These are phyloP conservation scores for Setipinna tenuifilis DNA, from an alignment of 2,797 vertebrate genomes.

Conservation along the genomic window DNA sequence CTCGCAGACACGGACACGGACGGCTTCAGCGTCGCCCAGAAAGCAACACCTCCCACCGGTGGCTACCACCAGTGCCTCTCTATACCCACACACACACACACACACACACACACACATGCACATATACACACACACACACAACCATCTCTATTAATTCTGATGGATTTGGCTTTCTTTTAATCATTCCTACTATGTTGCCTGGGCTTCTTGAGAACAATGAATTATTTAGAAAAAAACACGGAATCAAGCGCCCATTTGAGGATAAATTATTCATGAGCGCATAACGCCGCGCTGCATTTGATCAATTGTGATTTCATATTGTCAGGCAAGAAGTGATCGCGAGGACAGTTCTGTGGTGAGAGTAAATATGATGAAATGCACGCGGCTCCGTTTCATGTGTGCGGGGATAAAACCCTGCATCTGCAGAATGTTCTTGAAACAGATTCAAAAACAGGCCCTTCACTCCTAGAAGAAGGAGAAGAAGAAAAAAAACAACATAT, in stretches of 20 bases:
- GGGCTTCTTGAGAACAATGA: slow-evolving; percentile 54
- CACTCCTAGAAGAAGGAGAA: background rate
- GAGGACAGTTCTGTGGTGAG: slow-evolving; percentile 43
- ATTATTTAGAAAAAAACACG: slow-evolving; percentile 57
- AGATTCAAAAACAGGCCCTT: slow-evolving; percentile 5
- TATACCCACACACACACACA: no score
- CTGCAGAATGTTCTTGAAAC: slow-evolving; percentile 18
- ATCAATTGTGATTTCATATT: slow-evolving; percentile 61
- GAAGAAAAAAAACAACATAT: background rate
- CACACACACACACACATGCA: no score
- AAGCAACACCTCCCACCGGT: background rate
- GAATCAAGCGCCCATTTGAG: slow-evolving; percentile 58
- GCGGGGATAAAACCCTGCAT: slow-evolving; percentile 11
- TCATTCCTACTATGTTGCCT: slow-evolving; percentile 51
- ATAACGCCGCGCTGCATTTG: slow-evolving; percentile 50
- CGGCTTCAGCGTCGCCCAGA: background rate
- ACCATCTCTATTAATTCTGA: slow-evolving; percentile 45
- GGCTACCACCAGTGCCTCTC: background rate
- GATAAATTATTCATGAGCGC: slow-evolving; percentile 57
- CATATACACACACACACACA: no score
- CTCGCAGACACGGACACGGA: background rate
- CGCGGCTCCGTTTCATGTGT: slow-evolving; percentile 24
- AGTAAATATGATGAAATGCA: slow-evolving; percentile 48
- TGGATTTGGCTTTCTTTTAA: slow-evolving; percentile 58
- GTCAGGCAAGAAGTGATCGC: slow-evolving; percentile 50